These are phyloP conservation scores for Microhierax caerulescens DNA, from an alignment of 2,797 vertebrate species.

Conservation along the genomic window DNA sequence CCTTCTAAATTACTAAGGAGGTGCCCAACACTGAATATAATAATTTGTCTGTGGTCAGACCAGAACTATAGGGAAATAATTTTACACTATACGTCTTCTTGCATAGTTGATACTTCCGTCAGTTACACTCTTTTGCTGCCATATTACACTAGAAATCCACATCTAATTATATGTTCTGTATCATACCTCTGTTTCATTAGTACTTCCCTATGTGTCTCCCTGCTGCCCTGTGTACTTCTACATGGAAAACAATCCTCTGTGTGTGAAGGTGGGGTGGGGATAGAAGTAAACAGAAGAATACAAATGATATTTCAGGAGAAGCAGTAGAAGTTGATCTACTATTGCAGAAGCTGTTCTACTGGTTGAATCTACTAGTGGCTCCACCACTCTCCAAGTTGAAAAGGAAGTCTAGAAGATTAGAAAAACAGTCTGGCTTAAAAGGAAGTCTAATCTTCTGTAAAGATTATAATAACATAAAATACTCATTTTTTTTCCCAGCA, in stretches of 20 bases:
- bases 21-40: slow-evolving; percentile 13
- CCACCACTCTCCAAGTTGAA: neutral
- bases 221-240: neutral
- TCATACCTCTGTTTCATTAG: slow-evolving; percentile 34
- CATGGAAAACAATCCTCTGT: slow-evolving; percentile 9
- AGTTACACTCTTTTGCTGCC: slow-evolving; percentile 24
- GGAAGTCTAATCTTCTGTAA: neutral
- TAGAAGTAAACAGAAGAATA: slow-evolving; percentile 24
- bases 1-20: slow-evolving; percentile 54
- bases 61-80: slow-evolving; percentile 31
- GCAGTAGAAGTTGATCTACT: neutral
- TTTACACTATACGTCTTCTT: neutral
- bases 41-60: slow-evolving; percentile 46
- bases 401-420: neutral
- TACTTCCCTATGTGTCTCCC: neutral
- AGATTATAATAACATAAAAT: neutral
- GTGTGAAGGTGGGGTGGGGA: neutral
- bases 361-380: neutral
- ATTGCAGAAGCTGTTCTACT: neutral
- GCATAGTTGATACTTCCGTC: slow-evolving; percentile 33
- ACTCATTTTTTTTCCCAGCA: neutral
- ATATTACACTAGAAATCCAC: slow-evolving; percentile 27
- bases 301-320: neutral
- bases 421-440: neutral
- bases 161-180: slow-evolving; percentile 30